These are phyloP conservation scores for Mylabris sibirica DNA, from an alignment of 2,888 invertebrate genomes.

Conservation along the genomic window DNA sequence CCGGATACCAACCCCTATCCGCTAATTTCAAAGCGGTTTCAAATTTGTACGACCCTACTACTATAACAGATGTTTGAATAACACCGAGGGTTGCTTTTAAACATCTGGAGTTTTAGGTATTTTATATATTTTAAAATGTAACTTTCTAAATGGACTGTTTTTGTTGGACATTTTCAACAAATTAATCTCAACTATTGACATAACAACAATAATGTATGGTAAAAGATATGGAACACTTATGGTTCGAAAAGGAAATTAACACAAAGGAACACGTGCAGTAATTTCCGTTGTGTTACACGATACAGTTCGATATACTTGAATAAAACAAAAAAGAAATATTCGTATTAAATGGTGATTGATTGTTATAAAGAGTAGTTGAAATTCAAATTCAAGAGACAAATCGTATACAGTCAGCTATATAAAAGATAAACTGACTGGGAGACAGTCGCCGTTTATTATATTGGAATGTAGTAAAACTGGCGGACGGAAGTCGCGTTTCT, in stretches of 20 bases:
- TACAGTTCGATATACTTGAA: constrained; percentile 13
- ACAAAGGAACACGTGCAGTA: constrained; percentile 34
- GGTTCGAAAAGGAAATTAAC: constrained; percentile 25
- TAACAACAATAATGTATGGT: constrained; percentile 31
- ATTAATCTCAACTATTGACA: constrained; percentile 9
- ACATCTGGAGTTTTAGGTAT: constrained; percentile 6
- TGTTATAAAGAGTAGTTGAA: background rate
- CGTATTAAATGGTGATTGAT: background rate
- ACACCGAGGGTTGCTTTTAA: constrained; percentile 13
- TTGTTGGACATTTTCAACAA: too few relatives aligned
- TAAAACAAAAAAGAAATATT: background rate
- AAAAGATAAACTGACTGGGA: constrained; percentile 1
- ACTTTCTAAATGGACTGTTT: background rate
- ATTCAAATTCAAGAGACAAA: background rate
- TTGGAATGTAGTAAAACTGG: constrained; percentile 5
- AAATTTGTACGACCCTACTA: constrained; percentile 26
- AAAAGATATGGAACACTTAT: constrained; percentile 39
- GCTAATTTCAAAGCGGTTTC: constrained; percentile 23
- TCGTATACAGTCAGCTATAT: background rate
- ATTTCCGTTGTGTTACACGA: constrained; percentile 32
- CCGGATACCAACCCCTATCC: constrained; percentile 4
- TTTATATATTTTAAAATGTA: background rate
- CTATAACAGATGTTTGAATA: constrained; percentile 28
- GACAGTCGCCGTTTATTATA: background rate
- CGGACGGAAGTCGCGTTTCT: constrained; percentile 9